Evolutionary conservation across 2,113 vertebrate species (phyloP), one percentile per base, ranked within the genome.

Genomic region (Orthonyx spaldingii): DNA sequence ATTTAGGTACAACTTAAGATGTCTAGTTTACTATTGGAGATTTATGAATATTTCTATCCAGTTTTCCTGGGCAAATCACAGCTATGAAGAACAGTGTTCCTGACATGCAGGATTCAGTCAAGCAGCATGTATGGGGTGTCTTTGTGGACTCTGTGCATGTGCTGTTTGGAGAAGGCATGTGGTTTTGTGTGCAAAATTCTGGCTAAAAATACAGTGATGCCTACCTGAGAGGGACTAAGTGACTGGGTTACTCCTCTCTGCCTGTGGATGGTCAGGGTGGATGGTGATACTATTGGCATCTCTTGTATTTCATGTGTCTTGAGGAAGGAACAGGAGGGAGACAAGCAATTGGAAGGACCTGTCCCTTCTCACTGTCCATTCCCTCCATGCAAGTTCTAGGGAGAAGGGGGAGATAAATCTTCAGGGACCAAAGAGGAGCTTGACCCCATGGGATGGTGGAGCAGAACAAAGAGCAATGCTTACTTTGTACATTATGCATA

Each of bases 341-440:
- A 2, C 19, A 69, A 37, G 9, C 0, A 3, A 33, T 0, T 33
- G 35, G 47, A 16, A 72, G 27, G 23, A 64, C 8, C 3, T 4
- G 6, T 56, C 10, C 41, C 14, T 85, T 55, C 44, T 78, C 20
- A 59, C 23, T 1, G 1, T 55, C 35, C 13, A 7, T 55, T 37
- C 7, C 44, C 22, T 26, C 26, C 24, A 3, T 47, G 12, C 6
- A 78, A 60, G 41, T 28, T 63, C 23, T 71, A 47, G 4, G 42
- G 12, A 77, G 26, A 84, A 89, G 32, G 6, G 17, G 46, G n/a
- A 82, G 9, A 46, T 10, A 71, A 78, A n/a, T 52, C 15, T 66
- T 81, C 27, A 41, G 22, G 44, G 35, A 70, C 19, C 16, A 64
- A 90, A 86, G 42, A 84, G 4, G 15, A 77, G 4, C 37, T 85